Conservation (phyloP, 2,888 invertebrate species). For the Neoaliturus tenellus region DNA sequence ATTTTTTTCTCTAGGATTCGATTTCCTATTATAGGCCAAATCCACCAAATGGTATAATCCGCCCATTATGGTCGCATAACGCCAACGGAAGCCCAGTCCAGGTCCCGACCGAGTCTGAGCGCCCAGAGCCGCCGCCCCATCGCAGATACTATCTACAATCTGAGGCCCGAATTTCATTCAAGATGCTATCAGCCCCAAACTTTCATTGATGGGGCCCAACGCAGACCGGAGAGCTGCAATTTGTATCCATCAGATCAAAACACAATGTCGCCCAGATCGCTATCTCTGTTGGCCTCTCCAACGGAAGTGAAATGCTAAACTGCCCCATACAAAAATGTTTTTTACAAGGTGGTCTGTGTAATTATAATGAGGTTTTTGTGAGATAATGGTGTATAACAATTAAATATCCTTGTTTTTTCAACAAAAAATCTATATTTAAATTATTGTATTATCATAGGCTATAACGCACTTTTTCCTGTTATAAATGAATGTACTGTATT, state of each 20-base stretch:
- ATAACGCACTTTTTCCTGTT: too few species aligned
- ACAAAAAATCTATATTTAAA: too few species aligned
- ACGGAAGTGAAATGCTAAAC: conserved; percentile 11
- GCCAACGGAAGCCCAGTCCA: background rate
- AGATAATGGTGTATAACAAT: background rate
- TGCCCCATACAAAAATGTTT: background rate
- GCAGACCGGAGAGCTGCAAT: background rate
- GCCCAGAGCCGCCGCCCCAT: too few species aligned
- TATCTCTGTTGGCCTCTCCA: background rate
- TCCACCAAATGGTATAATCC: too few species aligned
- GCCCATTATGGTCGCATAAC: too few species aligned
- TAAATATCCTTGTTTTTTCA: too few species aligned
- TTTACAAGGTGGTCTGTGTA: background rate
- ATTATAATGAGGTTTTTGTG: conserved; percentile 27
- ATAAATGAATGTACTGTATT: too few species aligned
- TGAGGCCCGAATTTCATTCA: background rate
- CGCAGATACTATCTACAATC: too few species aligned
- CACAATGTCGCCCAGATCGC: conserved; percentile 14
- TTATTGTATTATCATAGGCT: too few species aligned
- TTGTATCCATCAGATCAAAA: conserved; percentile 16
- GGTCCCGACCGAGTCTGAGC: background rate
- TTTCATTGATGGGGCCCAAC: conserved; percentile 15
- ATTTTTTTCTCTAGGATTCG: too few species aligned
- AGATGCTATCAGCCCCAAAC: background rate
- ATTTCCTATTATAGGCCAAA: too few species aligned